Conservation (phyloP, 2,797 vertebrate species). For the Anomalospiza imberbis region DNA sequence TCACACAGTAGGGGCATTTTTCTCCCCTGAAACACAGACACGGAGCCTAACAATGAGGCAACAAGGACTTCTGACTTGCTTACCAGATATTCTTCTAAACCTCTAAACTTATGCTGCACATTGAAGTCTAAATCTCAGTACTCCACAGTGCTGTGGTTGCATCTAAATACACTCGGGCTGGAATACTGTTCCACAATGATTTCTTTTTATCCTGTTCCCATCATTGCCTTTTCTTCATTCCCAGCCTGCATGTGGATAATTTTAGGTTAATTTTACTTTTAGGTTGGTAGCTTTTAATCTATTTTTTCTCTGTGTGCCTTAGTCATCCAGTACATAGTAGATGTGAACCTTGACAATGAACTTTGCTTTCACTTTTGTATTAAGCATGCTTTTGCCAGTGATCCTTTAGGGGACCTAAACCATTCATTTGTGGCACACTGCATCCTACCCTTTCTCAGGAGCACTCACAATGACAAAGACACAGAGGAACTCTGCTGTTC, state of each 20-base stretch:
- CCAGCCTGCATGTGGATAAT: not conserved
- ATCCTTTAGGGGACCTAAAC: not conserved
- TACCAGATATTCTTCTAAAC: not conserved
- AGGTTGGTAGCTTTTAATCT: not conserved
- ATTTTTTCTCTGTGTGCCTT: not conserved
- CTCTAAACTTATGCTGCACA: not conserved
- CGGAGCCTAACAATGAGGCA: not conserved
- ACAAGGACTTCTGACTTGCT: not conserved
- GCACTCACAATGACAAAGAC: not conserved
- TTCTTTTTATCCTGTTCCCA: not conserved
- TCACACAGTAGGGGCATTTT: not conserved
- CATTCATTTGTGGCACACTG: fast-evolving
- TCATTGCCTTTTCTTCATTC: not conserved
- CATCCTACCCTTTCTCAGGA: not conserved
- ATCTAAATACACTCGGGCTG: not conserved
- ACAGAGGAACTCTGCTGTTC: not conserved
- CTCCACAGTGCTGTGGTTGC: fast-evolving
- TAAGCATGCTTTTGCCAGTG: not conserved
- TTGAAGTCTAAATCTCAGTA: not conserved
- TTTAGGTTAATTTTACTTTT: not conserved
- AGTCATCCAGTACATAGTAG: not conserved
- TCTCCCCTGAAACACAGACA: not conserved
- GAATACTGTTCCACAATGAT: not conserved
- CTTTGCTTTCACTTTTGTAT: not conserved
- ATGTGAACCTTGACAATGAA: not conserved